phyloP scores from a whole-genome alignment of 2,888 invertebrate species.

The Ophraella communa region DNA sequence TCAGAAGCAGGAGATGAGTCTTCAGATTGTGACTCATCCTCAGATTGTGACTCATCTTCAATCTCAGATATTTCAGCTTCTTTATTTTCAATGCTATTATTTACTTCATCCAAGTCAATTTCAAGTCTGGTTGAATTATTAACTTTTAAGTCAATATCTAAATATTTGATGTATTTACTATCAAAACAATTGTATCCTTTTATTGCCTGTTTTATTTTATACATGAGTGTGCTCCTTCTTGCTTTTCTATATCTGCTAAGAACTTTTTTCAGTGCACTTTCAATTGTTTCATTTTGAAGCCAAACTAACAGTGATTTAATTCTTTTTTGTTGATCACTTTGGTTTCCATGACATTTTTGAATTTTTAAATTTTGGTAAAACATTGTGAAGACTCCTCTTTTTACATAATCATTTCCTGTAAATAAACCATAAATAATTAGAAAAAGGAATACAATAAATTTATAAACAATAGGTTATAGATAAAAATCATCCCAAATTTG shows the following conservation, averaged over 20 bases:
- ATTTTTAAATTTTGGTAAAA: constrained; percentile 74
- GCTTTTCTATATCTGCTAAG: constrained; percentile 67
- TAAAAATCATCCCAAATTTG: too few relatives aligned
- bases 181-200: constrained; percentile 69
- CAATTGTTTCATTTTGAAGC: constrained; percentile 74
- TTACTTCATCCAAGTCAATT: constrained; percentile 40
- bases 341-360: constrained; percentile 58
- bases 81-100: constrained; percentile 4
- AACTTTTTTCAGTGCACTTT: constrained; percentile 73
- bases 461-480: too few relatives aligned
- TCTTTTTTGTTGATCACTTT: constrained; percentile 67
- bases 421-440: constrained; percentile 54
- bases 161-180: constrained; percentile 67
- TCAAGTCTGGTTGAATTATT: constrained; percentile 30
- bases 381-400: constrained; percentile 69
- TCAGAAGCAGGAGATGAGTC: background rate
- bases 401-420: constrained; percentile 85
- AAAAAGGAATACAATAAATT: too few relatives aligned
- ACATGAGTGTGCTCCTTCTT: constrained; percentile 63
- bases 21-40: background rate
- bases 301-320: constrained; percentile 78
- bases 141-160: constrained; percentile 51
- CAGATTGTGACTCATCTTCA: constrained; percentile 17
- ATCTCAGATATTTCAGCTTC: constrained; percentile 22
- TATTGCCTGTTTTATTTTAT: constrained; percentile 68